phyloP scores from a whole-genome alignment of 2,113 vertebrate genomes.

The Vidua macroura region DNA sequence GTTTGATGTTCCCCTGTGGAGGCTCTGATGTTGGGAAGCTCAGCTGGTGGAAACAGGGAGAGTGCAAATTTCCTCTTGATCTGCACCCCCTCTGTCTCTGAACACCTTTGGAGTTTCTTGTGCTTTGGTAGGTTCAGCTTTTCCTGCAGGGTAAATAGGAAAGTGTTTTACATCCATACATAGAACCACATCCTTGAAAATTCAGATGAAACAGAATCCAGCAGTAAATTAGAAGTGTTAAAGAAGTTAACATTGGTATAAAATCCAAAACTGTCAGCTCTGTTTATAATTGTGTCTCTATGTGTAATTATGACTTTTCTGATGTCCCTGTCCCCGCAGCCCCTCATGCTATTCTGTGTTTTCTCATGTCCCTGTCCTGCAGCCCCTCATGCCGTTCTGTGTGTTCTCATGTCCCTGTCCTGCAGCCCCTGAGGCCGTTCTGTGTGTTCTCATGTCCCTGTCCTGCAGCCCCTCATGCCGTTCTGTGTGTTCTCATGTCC shows the following conservation, averaged over 20 bases:
- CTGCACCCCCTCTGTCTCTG: background rate
- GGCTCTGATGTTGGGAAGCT: background rate
- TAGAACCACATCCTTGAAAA: background rate
- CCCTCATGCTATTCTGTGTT: fast-evolving
- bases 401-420: background rate
- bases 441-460: background rate
- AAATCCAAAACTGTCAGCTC: background rate
- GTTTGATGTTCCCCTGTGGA: background rate
- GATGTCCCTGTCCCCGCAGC: background rate
- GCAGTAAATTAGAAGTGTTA: background rate
- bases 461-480: slow-evolving; percentile 46
- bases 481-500: too few relatives aligned
- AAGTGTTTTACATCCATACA: background rate
- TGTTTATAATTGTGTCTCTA: background rate
- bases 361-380: background rate
- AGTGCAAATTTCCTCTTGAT: background rate
- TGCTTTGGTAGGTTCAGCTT: background rate
- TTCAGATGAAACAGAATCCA: background rate
- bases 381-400: background rate
- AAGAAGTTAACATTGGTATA: background rate
- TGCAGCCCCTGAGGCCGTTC: fast-evolving
- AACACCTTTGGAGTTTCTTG: background rate
- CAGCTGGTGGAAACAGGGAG: background rate
- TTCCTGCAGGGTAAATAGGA: background rate
- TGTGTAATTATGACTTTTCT: background rate